A percentile compares a stretch with the other conserved stretches of the same genome.
Conservation (phyloP, 2,888 invertebrate species). For the Metellina segmentata region DNA sequence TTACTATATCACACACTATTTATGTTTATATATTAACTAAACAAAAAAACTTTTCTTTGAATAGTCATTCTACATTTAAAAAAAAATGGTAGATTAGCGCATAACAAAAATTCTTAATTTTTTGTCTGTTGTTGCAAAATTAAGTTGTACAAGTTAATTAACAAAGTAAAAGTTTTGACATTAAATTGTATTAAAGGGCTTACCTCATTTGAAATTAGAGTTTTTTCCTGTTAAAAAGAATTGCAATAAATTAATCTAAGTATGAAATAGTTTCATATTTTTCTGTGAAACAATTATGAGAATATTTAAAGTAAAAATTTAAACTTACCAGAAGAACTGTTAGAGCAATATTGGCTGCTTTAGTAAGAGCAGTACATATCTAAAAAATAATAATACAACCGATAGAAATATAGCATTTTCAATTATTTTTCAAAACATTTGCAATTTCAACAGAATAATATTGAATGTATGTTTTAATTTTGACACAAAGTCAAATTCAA, state of each 20-base stretch:
- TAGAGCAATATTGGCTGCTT: slow-evolving; percentile 76
- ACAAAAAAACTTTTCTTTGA: too few species aligned
- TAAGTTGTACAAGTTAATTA: not conserved
- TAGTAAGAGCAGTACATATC: slow-evolving; percentile 75
- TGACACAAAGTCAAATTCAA: not conserved
- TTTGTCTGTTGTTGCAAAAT: too few species aligned
- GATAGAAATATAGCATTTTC: not conserved
- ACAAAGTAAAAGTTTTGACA: not conserved
- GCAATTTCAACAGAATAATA: not conserved
- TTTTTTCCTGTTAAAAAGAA: slow-evolving; percentile 60
- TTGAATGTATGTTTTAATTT: not conserved
- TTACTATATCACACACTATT: too few species aligned
- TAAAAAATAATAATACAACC: slow-evolving; percentile 7
- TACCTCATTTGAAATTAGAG: slow-evolving; percentile 56
- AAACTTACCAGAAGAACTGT: slow-evolving; percentile 68
- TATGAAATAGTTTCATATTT: not conserved
- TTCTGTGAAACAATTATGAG: not conserved
- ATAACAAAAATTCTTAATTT: too few species aligned
- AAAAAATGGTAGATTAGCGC: too few species aligned
- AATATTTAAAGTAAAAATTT: not conserved
- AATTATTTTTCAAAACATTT: not conserved
- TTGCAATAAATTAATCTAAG: not conserved
- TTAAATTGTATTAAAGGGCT: not conserved
- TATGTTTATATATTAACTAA: too few species aligned
- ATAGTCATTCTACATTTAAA: too few species aligned